Base-by-base conservation (phyloP, 2,113 vertebrate species). In the Megaceryle torquata region DNA sequence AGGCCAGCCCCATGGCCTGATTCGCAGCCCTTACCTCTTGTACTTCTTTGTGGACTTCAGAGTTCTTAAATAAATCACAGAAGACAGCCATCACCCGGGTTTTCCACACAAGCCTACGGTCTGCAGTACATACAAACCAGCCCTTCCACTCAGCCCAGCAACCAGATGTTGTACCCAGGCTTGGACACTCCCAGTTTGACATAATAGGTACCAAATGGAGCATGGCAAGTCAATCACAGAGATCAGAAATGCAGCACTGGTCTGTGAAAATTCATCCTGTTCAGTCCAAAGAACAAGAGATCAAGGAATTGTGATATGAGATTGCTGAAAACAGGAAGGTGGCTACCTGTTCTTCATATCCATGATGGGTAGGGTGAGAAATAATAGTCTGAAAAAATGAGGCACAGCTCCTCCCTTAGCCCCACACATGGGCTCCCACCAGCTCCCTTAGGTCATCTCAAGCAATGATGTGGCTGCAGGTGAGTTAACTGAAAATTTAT, bases 401-500 rank as follows among this genome's bases (percentile, higher is more conserved):
- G 31, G 17, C 0, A 1, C 19, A 50, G 20, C 57, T 83, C 46
- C 71, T 41, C 2, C 26, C 14, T 63, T 44, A 68, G 51, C 43
- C n/a, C 20, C 22, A 16, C 0, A 0, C 22, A 48, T 1, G 69
- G 29, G 61, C 28, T 85, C 13, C 37, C 57, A 57, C 14, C 71
- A 44, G 44, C 76, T 90, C 68, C 90, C 44, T 72, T 31, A 83
- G 44, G 71, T 82, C 86, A 93, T 37, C 68, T 46, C 16, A 18
- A 57, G 59, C 50, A 88, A 74, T 82, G 70, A 54, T 2, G 28
- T 33, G 51, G 60, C 68, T 86, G 88, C 68, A 86, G 64, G 80
- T 86, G 76, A 92, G 71, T 67, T 88, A 95, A 78, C 46, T n/a
- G 83, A 59, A 86, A 86, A 56, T 88, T 88, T 54, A 43, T 75